phyloP scores from a whole-genome alignment of 92 coral and sea anemone genomes.

The Palythoa caribaeorum region DNA sequence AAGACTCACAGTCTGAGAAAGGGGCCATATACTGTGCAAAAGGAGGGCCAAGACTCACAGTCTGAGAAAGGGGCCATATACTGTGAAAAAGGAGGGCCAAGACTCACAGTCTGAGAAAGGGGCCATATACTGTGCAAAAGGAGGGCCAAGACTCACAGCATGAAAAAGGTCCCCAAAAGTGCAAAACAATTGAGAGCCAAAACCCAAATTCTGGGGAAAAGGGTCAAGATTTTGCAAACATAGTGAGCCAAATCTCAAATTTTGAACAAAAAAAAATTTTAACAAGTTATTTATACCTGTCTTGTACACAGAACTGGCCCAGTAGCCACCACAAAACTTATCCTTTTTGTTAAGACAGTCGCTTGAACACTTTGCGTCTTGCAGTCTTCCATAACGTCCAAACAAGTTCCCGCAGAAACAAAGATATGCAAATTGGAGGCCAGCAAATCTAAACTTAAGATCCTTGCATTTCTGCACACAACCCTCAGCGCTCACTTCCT shows the following conservation, averaged over 20 bases:
- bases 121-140: background rate
- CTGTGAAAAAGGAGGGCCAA: background rate
- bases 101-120: background rate
- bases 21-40: background rate
- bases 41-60: background rate
- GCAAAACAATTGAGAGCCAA: background rate
- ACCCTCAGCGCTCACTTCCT: slow-evolving; percentile 73
- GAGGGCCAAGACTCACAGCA: background rate
- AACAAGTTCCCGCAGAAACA: slow-evolving; percentile 94
- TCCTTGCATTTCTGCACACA: slow-evolving; percentile 87
- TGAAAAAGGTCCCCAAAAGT: background rate
- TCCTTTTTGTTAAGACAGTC: slow-evolving; percentile 71
- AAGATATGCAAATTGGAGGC: slow-evolving; percentile 90
- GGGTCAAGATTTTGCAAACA: background rate
- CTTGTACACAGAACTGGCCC: slow-evolving; percentile 89
- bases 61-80: background rate
- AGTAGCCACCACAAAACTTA: slow-evolving; percentile 91
- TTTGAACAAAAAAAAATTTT: background rate
- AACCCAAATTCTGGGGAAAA: background rate
- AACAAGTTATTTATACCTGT: slow-evolving; percentile 70
- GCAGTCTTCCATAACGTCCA: slow-evolving; percentile 90
- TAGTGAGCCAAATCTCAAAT: background rate
- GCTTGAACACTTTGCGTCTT: slow-evolving; percentile 86
- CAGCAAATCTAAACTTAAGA: slow-evolving; percentile 87
- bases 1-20: background rate